A percentile compares a stretch with the other conserved stretches of the same genome.
Evolutionary conservation across 2,113 vertebrate genomes (phyloP).

Genomic region (Alectura lathami): DNA sequence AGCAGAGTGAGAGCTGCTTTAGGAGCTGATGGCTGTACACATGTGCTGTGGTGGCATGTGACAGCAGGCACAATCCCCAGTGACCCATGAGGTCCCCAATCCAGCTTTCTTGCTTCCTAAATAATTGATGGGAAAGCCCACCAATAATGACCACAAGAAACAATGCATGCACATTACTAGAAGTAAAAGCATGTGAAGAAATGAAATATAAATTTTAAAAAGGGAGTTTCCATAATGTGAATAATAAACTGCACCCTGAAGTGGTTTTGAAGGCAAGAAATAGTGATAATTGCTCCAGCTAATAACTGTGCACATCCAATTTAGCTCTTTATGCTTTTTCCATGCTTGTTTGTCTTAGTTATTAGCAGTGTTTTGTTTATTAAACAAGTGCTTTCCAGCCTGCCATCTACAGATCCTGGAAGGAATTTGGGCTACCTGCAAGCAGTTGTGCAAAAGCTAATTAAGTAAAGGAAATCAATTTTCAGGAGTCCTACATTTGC

Average conservation of each 20-base stretch:
- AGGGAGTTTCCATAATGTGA: rapidly evolving
- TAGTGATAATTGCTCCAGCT: background rate
- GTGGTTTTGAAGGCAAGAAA: background rate
- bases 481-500: background rate
- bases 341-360: background rate
- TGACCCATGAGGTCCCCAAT: background rate
- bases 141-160: background rate
- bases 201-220: background rate
- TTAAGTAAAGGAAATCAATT: background rate
- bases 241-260: background rate
- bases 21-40: background rate
- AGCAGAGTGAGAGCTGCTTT: background rate
- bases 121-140: background rate
- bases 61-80: background rate
- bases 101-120: background rate
- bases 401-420: background rate
- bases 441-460: background rate
- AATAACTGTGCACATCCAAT: background rate
- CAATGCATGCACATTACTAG: background rate
- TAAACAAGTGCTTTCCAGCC: background rate
- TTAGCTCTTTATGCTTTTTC: background rate
- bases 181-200: background rate
- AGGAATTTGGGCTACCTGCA: background rate
- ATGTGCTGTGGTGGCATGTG: background rate
- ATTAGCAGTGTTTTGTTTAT: background rate